Base-by-base conservation (phyloP, 2,113 vertebrate genomes). In the Myrmecophaga tridactyla region DNA sequence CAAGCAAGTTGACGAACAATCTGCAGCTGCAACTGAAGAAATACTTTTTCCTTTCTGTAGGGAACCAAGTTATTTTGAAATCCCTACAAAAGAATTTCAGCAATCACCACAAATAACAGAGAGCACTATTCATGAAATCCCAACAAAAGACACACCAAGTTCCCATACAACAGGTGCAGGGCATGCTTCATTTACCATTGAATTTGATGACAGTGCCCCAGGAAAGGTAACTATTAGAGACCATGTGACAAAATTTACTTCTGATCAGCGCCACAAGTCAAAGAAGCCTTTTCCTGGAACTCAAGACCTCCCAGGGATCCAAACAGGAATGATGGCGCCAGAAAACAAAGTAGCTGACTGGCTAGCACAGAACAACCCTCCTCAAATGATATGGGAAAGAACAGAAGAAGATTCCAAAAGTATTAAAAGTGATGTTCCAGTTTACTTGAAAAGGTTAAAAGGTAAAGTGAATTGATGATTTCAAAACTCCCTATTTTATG, bases 221-320 rank as follows among this genome's bases (percentile, higher is more conserved):
- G 99, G 99, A 94, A 99, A 99, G 98, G 99, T 99, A 90, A 99
- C 99, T 48, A 99, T 99, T 98, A 99, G 99, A 98, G 99, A 99
- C 98, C 99, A 99, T 0, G 99, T 99, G 97, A 99, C 99, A 91
- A 99, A 99, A 98, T 99, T 99, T 96, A 98, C 98, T 7, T 98
- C 99, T 0, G 99, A 99, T 43, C 99, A 99, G 93, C 99, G 99
- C 75, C 98, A 99, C 76, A 99, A 99, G 90, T 98, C 99, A 48
- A 99, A 99, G 97, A 99, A 99, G 96, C 97, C 98, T 58, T 97
- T 98, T 92, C 97, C 98, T 67, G 98, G 98, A 31, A 98, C 98
- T 21, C 99, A 99, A 97, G 99, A 99, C 96, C 97, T 99, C 86
- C 99, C 98, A n/a, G 99, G 99, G 3, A 99, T 99, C 96, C 99